Base-by-base conservation (phyloP, 2,797 vertebrate genomes). In the Galaxias olidus region DNA sequence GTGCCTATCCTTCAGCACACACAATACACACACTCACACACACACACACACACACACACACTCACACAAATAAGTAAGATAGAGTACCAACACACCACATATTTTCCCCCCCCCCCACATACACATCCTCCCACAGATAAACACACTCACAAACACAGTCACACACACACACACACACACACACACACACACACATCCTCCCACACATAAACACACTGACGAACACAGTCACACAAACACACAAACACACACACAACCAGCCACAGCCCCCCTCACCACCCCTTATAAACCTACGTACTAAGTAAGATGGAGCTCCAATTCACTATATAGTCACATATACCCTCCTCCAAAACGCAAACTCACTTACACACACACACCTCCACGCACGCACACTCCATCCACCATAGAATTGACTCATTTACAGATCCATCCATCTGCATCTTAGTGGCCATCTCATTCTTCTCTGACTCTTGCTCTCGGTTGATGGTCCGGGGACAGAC, bases 401-500 rank as follows among this genome's bases (percentile, higher is more conserved):
- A 30, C 30, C 30, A 3, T 6, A 30, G 30, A 6, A 2, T 30
- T 3, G 30, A 6, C 30, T 30, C 30, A 2, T 30, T 3, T 30
- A 30, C 30, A 30, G 30, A 30, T 30, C 2, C 3, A 30, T 6
- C 30, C 30, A 30, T 30, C 30, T 30, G 30, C 6, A 30, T 2
- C 30, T 30, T 30, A 30, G 30, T 30, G 30, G 30, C 30, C 30
- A 30, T 30, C 30, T 30, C 30, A 30, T 30, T 30, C 30, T 30
- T 2, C 30, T 6, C 30, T 30, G 30, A 2, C 30, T 30, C 30
- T 30, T 30, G 30, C 30, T 30, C 30, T 30, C 30, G 30, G 88
- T 86, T 80, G 83, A 88, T 87, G 81, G 78, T 80, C 76, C 62
- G 30, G 76, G 71, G 75, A 81, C 63, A 63, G 60, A 13, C 14